Evolutionary conservation across 2,888 invertebrate genomes (phyloP), one percentile per base, ranked within the genome.

Genomic region (Prostheceraeus crozeri): DNA sequence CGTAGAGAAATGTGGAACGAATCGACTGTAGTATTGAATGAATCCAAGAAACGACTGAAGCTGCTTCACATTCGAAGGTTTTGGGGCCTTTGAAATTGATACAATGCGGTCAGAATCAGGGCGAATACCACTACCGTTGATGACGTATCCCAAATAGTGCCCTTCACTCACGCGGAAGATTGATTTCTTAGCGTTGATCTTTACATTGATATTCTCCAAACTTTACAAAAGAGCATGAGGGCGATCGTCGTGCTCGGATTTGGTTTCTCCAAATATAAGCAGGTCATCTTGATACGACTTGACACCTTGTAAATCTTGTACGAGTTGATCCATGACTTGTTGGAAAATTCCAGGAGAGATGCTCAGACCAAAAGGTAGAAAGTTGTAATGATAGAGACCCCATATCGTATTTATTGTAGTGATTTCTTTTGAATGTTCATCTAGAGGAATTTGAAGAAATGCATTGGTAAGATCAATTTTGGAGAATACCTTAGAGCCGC

Each of bases 1-100:
- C 14, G 27, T 4, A 4, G 48, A 25, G 14, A 48, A 48, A 19
- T 48, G 10, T 4, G 25, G 19, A 4, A 48, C 48, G 25, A 48
- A 48, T 19, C 28, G 25, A 4, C 16, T 23, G 48, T 48, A 48
- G 14, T 48, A 48, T 30, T 48, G 48, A 25, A 48, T 48, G 25
- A 48, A 48, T 6, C 48, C 48, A 6, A 48, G 25, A 21, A 48
- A 48, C 6, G 48, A 48, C 14, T 30, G 25, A 4, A 48, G 6
- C 14, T 40, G 8, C 14, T 40, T 23, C 14, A 23, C 8, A 4
- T 14, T 8, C 40, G 14, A 16, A 4, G 40, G 40, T 8, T 4
- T n/a, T 4, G 40, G 14, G 6, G 6, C 40, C 40, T 16, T 40
- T 14, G 14, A 4, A 8, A 40, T 4, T n/a, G 40, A 14, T 8